These are phyloP conservation scores for Amia ocellicauda DNA, from an alignment of 2,113 vertebrate genomes.

Conservation along the genomic window DNA sequence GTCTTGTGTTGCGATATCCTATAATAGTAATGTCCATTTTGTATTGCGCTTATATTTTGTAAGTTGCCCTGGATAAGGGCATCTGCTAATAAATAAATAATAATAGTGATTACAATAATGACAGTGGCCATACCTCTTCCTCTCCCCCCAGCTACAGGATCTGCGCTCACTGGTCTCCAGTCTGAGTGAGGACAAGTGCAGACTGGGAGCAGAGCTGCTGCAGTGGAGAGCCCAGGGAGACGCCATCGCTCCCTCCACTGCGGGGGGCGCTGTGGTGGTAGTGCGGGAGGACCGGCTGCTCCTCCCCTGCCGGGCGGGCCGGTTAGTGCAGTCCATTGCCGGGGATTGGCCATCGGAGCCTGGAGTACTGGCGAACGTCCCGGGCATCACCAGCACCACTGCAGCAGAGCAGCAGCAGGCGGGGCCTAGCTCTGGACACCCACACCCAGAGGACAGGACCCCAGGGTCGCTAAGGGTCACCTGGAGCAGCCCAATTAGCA, in stretches of 20 bases:
- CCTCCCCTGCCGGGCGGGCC: slow-evolving; percentile 46
- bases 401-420: too few species aligned
- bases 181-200: slow-evolving; percentile 48
- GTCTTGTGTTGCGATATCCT: too few species aligned
- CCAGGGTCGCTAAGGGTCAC: slow-evolving; percentile 21
- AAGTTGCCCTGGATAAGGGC: too few species aligned
- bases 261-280: slow-evolving; percentile 27
- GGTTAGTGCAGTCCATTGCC: too few species aligned
- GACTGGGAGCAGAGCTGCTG: slow-evolving; percentile 56
- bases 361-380: too few species aligned
- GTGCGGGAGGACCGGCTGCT: slow-evolving; percentile 59
- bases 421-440: slow-evolving; percentile 8
- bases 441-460: slow-evolving; percentile 29
- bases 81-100: too few species aligned
- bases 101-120: too few species aligned
- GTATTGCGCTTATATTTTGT: too few species aligned
- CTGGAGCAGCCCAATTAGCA: neutral
- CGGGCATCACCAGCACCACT: too few species aligned
- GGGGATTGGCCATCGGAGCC: too few species aligned
- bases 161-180: slow-evolving; percentile 46
- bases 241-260: slow-evolving; percentile 21
- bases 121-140: too few species aligned
- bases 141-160: slow-evolving; percentile 52
- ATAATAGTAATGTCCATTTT: too few species aligned
- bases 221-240: slow-evolving; percentile 53